phyloP scores from a whole-genome alignment of 2,113 vertebrate species.

The Dromiciops gliroides region DNA sequence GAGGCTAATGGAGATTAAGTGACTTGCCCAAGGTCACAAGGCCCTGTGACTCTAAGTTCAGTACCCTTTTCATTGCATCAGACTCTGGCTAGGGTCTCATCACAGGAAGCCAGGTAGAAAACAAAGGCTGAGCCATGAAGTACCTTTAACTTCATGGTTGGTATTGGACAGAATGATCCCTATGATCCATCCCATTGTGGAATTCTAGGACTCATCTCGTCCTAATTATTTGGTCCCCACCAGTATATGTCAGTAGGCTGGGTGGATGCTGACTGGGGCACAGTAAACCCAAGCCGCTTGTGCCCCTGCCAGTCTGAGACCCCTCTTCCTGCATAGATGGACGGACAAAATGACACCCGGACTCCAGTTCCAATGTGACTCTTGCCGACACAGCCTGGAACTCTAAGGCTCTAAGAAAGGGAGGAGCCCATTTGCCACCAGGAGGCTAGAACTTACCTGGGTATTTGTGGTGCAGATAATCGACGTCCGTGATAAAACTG shows the following conservation, averaged over 20 bases:
- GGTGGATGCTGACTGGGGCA: neutral
- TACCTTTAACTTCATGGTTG: neutral
- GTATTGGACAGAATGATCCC: neutral
- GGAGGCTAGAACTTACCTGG: constrained; percentile 84
- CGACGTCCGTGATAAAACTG: constrained; percentile 98
- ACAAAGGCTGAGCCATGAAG: neutral
- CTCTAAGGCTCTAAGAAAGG: neutral
- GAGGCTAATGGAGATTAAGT: neutral
- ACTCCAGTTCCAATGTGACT: neutral
- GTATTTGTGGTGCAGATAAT: constrained; percentile 97
- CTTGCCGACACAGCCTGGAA: fast-evolving
- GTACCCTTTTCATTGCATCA: neutral
- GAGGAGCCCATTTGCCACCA: neutral
- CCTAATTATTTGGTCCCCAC: neutral
- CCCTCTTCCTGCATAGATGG: neutral
- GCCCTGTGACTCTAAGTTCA: neutral
- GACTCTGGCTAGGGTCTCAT: neutral
- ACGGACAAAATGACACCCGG: fast-evolving
- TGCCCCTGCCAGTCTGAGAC: neutral
- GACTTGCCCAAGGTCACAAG: neutral
- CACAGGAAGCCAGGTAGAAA: neutral
- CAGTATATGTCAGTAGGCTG: no score
- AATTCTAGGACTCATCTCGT: neutral
- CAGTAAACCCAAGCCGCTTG: neutral
- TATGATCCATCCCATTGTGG: neutral